phyloP scores from a whole-genome alignment of 2,888 invertebrate species.

The Urechis unicinctus region DNA sequence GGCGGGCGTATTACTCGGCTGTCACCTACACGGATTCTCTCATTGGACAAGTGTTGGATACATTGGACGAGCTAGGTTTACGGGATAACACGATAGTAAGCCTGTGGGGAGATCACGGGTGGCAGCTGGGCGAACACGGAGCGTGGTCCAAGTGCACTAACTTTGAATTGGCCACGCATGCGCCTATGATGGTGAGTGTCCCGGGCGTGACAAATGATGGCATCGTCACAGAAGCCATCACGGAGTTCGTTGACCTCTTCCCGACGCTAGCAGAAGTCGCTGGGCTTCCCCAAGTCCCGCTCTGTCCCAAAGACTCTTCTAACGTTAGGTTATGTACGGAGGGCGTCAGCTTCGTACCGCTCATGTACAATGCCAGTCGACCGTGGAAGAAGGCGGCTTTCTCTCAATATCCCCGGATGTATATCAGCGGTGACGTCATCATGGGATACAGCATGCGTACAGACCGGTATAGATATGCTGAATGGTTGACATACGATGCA shows the following conservation, averaged over 20 bases:
- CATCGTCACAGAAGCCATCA: conserved; percentile 21
- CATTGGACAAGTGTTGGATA: conserved; percentile 12
- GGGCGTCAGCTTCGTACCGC: conserved; percentile 14
- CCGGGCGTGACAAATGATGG: conserved; percentile 27
- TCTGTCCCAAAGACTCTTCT: conserved; percentile 13
- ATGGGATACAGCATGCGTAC: conserved; percentile 29
- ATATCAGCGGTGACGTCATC: conserved; percentile 20
- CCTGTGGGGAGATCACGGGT: conserved; percentile 19
- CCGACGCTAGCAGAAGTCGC: conserved; percentile 30
- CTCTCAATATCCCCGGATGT: conserved; percentile 21
- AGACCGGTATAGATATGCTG: conserved; percentile 21
- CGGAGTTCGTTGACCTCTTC: too few relatives aligned
- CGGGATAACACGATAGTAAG: conserved; percentile 15
- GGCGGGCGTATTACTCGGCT: conserved; percentile 18
- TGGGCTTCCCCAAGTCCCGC: conserved; percentile 11
- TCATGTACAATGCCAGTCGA: conserved; percentile 5
- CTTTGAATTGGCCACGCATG: too few relatives aligned
- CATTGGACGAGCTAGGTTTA: conserved; percentile 8
- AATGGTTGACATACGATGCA: conserved; percentile 21
- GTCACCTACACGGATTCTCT: conserved; percentile 12
- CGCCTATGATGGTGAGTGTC: conserved; percentile 28
- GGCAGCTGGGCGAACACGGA: conserved; percentile 18
- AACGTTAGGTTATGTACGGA: conserved; percentile 11
- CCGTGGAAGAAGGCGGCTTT: conserved; percentile 16
- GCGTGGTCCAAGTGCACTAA: conserved; percentile 27